These are phyloP conservation scores for Pomatostomus ruficeps DNA, from an alignment of 2,113 vertebrate species.

Conservation along the genomic window DNA sequence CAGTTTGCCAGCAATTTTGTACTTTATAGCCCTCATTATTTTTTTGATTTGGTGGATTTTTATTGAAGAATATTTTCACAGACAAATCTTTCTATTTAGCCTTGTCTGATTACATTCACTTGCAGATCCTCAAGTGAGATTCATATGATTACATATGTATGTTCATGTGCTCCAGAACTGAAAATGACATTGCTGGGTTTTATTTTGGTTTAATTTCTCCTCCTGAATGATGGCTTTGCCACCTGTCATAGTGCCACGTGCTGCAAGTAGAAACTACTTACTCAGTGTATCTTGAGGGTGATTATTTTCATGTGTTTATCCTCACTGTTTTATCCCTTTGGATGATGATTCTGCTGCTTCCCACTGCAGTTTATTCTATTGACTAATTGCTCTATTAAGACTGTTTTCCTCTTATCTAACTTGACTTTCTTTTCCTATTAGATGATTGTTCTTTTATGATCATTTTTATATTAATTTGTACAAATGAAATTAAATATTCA, in stretches of 20 bases:
- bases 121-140: neutral
- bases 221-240: neutral
- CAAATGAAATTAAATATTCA: constrained; percentile 36
- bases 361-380: neutral
- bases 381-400: constrained; percentile 47
- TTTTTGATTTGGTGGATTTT: neutral
- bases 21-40: neutral
- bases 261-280: neutral
- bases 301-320: neutral
- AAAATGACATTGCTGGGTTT: neutral
- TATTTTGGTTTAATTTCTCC: neutral
- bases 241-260: neutral
- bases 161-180: neutral
- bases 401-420: constrained; percentile 28
- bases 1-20: neutral
- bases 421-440: constrained; percentile 36
- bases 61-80: neutral
- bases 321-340: neutral
- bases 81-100: neutral
- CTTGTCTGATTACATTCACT: neutral
- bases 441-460: constrained; percentile 24
- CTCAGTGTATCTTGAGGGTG: neutral
- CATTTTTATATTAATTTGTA: constrained; percentile 8
- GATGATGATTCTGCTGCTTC: neutral
- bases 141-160: fast-evolving